Evolutionary conservation across 2,113 vertebrate genomes (phyloP).

Genomic region (Sphyrna mokarran): DNA sequence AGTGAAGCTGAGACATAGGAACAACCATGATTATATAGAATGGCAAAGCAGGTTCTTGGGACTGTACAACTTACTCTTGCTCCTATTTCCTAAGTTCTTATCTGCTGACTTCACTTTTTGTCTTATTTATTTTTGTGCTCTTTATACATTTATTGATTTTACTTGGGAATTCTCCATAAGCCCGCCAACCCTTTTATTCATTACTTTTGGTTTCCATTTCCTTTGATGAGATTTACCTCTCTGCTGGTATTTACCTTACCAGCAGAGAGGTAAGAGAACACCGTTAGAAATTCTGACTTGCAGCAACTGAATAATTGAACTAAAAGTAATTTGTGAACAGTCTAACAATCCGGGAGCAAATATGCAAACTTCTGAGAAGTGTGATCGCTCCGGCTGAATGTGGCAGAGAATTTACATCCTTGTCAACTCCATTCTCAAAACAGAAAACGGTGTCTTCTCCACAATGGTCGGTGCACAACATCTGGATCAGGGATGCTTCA

Average conservation of each 20-base stretch:
- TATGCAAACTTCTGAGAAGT: neutral
- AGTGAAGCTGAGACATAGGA: neutral
- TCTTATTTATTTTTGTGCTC: neutral
- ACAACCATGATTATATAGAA: neutral
- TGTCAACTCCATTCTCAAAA: neutral
- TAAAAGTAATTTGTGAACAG: neutral
- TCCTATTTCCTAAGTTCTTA: neutral
- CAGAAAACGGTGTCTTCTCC: neutral
- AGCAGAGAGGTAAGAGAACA: neutral
- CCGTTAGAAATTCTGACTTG: neutral
- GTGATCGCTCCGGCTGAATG: neutral
- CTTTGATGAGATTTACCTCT: too few relatives aligned
- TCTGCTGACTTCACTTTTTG: neutral
- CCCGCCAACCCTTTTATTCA: neutral
- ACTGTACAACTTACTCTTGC: neutral
- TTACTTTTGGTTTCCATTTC: neutral
- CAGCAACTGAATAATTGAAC: neutral
- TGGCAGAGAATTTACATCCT: neutral
- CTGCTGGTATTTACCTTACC: too few relatives aligned
- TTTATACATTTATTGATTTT: neutral
- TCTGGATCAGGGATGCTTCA: neutral
- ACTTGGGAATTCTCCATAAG: neutral
- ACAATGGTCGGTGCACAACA: neutral
- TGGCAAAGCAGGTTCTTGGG: neutral
- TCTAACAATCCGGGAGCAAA: neutral